Conservation (phyloP, 1,140 invertebrate genomes). For the Saxidomus purpurata region DNA sequence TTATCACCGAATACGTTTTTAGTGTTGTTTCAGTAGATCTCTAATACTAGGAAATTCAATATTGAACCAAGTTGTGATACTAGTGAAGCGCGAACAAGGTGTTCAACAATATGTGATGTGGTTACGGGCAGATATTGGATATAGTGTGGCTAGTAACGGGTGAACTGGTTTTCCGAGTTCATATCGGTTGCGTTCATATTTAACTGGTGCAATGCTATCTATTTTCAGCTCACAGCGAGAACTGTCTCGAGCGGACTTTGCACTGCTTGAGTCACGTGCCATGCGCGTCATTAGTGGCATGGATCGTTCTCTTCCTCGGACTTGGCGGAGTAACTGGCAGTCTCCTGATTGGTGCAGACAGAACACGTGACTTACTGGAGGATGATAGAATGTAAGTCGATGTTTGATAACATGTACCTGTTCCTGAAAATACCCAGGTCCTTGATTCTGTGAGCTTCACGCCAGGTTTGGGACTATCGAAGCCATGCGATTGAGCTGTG, state of each 20-base stretch:
- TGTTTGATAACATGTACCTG: no score
- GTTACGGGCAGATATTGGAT: background rate
- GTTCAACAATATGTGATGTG: no score
- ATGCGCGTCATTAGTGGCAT: constrained; percentile 81
- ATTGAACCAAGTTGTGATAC: no score
- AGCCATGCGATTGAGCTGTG: no score
- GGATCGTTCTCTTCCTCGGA: constrained; percentile 82
- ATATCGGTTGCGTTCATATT: background rate
- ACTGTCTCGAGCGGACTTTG: constrained; percentile 78
- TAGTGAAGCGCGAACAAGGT: no score
- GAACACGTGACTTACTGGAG: constrained; percentile 79
- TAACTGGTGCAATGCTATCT: constrained; percentile 11
- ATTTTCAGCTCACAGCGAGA: constrained; percentile 79
- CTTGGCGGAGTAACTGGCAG: constrained; percentile 80
- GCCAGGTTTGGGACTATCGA: no score
- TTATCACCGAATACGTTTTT: no score
- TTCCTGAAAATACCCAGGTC: no score
- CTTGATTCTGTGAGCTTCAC: no score
- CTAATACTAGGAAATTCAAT: no score
- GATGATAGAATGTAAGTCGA: constrained; percentile 76
- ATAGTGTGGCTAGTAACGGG: background rate
- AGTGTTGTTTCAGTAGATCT: no score
- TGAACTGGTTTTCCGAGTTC: background rate
- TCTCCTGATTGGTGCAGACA: constrained; percentile 79
- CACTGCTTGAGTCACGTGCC: constrained; percentile 82